Evolutionary conservation across 2,888 invertebrate genomes (phyloP).

Genomic region (Metopia argyrocephala): DNA sequence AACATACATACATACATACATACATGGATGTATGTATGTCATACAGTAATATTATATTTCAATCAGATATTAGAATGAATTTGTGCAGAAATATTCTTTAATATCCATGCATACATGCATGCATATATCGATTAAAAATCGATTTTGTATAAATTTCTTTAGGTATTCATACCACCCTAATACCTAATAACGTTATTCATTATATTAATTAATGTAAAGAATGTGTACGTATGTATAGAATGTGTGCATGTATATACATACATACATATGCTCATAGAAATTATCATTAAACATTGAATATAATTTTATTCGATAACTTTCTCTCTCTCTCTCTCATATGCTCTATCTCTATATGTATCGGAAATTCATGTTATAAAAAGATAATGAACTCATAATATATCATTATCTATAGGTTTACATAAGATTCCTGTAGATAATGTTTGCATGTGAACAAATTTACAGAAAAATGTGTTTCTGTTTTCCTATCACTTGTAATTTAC

Average conservation of each 20-base stretch:
- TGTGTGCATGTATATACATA: background rate
- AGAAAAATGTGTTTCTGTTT: too few relatives aligned
- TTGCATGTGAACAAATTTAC: background rate
- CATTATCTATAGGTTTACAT: background rate
- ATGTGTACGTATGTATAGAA: background rate
- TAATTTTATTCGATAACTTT: conserved; percentile 11
- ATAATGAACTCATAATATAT: conserved; percentile 20
- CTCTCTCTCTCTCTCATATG: too few relatives aligned
- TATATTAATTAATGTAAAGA: background rate
- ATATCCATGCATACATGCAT: too few relatives aligned
- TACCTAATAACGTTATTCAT: background rate
- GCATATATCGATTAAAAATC: too few relatives aligned
- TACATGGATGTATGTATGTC: background rate
- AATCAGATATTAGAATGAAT: background rate
- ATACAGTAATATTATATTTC: too few relatives aligned
- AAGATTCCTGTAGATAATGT: too few relatives aligned
- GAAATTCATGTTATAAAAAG: conserved; percentile 2
- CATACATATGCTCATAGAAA: background rate
- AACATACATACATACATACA: background rate
- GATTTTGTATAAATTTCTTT: too few relatives aligned
- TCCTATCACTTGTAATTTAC: too few relatives aligned
- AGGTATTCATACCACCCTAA: too few relatives aligned
- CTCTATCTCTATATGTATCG: conserved; percentile 5
- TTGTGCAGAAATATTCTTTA: background rate
- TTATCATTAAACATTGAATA: background rate